Base-by-base conservation (phyloP, 1,140 invertebrate species). In the Ooceraea biroi region DNA sequence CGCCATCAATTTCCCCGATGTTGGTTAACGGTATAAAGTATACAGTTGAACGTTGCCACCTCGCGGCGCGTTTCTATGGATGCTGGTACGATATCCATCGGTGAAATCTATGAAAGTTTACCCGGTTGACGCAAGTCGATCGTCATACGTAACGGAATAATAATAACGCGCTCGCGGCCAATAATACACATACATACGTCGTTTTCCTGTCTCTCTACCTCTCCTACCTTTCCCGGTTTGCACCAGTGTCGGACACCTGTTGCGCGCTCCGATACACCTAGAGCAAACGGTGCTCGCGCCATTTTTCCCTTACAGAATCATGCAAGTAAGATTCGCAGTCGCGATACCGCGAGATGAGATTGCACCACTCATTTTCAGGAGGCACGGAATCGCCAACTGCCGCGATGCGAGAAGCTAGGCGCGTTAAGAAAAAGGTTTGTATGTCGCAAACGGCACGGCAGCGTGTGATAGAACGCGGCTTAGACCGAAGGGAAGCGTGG, bases 221-320 rank as follows among this genome's bases (percentile, higher is more conserved):
- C 7, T 36, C 36, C 36, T 7, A 36, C 36, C 2, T 2, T 7
- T 36, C 36, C 36, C 55, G 77, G 48, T 0, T 60, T 72, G 83
- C 44, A 58, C 85, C n/a, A n/a, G 76, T 85, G 58, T 88, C 68
- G n/a, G n/a, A 84, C 86, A 89, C 84, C 86, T 86, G 84, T 85
- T 87, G 82, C 78, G 41, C 48, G 61, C 25, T 84, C 48, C 57
- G 25, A 85, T 85, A 50, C 60, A 82, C 73, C 30, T 68, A 61
- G 41, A 76, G 57, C 36, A 58, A 57, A n/a, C n/a, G n/a, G n/a
- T n/a, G 74, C 66, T 44, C 55, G 57, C 71, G 27, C 66, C 50
- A 30, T 84, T 69, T 66, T 55, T 44, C 27, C n/a, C n/a, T n/a
- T n/a, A n/a, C n/a, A n/a, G n/a, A n/a, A n/a, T n/a, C n/a, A n/a